These are phyloP conservation scores for Diglossa brunneiventris DNA, from an alignment of 2,113 vertebrate genomes.

Conservation along the genomic window DNA sequence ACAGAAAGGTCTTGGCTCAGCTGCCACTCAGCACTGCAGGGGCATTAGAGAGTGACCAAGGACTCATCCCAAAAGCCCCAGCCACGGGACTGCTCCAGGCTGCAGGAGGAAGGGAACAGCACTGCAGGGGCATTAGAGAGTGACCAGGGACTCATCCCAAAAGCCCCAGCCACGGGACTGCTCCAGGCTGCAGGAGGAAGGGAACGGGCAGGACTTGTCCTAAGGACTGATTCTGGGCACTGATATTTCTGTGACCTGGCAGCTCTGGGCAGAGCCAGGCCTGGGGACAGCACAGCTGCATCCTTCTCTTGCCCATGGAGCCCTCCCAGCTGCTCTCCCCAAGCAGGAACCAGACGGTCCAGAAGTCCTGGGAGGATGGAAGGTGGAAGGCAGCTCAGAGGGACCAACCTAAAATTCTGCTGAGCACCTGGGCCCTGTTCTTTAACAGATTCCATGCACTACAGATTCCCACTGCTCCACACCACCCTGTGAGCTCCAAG, in stretches of 20 bases:
- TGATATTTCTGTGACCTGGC: not conserved
- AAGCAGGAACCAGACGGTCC: not conserved
- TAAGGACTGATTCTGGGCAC: not conserved
- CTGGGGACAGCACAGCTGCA: not conserved
- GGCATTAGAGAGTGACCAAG: not conserved
- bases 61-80: not conserved
- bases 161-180: not conserved
- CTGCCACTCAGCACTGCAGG: not conserved
- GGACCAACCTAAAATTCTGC: not conserved
- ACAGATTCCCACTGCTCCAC: not conserved
- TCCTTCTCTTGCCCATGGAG: rapidly evolving
- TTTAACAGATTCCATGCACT: not conserved
- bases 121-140: not conserved
- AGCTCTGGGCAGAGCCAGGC: not conserved
- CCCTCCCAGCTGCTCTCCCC: not conserved
- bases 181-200: not conserved
- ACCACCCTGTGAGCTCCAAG: not conserved
- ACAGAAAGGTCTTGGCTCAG: not conserved
- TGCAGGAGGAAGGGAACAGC: not conserved
- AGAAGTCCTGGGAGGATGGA: not conserved
- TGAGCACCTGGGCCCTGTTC: not conserved
- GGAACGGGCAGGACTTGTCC: not conserved
- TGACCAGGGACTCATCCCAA: not conserved
- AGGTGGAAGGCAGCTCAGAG: not conserved
- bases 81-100: not conserved